A percentile compares a stretch with the other conserved stretches of the same genome.
Conservation (phyloP, 2,113 vertebrate species). For the Paraplagusia blochii region DNA sequence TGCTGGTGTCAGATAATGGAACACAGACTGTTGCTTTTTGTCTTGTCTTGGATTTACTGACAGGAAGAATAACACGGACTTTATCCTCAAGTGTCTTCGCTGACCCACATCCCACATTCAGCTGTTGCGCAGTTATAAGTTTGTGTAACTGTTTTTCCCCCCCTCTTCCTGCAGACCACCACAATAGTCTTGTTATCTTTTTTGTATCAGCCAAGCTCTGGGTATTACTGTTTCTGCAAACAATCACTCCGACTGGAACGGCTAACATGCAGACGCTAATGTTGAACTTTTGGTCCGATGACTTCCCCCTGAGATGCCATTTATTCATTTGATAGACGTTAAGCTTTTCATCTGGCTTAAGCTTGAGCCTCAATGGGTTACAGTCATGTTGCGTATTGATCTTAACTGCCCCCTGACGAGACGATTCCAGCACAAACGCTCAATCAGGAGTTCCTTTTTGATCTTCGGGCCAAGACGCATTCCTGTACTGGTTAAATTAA, state of each 20-base stretch:
- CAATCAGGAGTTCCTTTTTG: neutral
- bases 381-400: neutral
- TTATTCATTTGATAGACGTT: neutral
- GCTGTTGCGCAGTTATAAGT: neutral
- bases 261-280: too few relatives aligned
- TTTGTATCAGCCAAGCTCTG: neutral
- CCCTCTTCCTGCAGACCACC: too few relatives aligned
- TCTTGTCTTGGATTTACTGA: neutral
- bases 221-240: neutral
- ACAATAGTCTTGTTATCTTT: neutral
- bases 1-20: too few relatives aligned
- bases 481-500: conserved; percentile 38
- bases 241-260: neutral
- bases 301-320: too few relatives aligned
- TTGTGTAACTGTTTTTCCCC: neutral
- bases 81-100: neutral
- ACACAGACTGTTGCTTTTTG: too few relatives aligned
- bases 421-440: neutral
- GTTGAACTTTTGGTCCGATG: too few relatives aligned
- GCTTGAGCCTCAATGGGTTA: neutral
- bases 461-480: neutral
- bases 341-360: neutral
- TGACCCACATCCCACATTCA: neutral
- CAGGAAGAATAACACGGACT: neutral
- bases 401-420: neutral